Base-by-base conservation (phyloP, 2,888 invertebrate species). In the Watsonalla cultraria region DNA sequence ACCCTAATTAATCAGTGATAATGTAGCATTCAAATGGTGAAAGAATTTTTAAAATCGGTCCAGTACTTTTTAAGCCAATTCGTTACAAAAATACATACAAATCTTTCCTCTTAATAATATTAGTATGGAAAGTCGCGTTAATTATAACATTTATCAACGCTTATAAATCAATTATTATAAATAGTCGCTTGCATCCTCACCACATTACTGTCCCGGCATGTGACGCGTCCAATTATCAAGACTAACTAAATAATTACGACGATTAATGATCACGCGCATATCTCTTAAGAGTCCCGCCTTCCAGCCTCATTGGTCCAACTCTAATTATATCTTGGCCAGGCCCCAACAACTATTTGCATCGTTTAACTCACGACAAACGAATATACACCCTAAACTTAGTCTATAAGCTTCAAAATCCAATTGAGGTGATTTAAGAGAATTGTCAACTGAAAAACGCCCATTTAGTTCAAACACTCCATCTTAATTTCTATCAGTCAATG, bases 181-280 rank as follows among this genome's bases (percentile, higher is more conserved):
- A 42, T 42, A 42, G 42, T 42, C 37, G 37, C 37, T 42, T 11
- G 42, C 42, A 42, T 42, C 42, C 42, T 42, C 5, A 42, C 42
- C 42, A 42, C 11, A 42, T 14, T 5, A 15, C 39, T 13, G 54
- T 56, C 56, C 11, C 42, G 42, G 11, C 76, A 79, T 70, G 70
- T 81, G 86, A 84, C 89, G 80, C 76, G 70, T 74, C 87, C 84
- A 88, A 89, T 89, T 89, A 88, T 78, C 75, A 68, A 55, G 73
- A 81, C 85, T 80, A 87, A 87, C 90, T 86, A 88, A 88, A 90
- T 90, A 89, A 90, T 88, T 87, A 90, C 87, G 84, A 86, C 86
- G 84, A 90, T 90, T 90, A 89, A 90, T 89, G 87, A 79, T 66
- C 76, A 61, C 66, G 58, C 75, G 62, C 81, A 88, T 90, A 81